Evolutionary conservation across 92 coral and sea anemone genomes (phyloP).

Genomic region (Muricea muricata): DNA sequence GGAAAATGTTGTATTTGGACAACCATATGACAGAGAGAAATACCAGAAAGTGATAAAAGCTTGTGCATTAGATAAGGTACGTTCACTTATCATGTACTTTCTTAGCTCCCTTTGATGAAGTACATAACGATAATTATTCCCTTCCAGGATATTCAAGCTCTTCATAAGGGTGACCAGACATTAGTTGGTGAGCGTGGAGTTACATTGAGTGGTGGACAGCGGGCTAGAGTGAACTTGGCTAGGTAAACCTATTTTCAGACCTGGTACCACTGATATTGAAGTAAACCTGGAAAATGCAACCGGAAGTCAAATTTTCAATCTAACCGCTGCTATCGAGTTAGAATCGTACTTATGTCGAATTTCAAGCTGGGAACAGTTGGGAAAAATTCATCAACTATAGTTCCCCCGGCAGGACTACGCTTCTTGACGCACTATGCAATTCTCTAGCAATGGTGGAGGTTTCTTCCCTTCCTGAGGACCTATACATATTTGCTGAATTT

Average conservation of each 20-base stretch:
- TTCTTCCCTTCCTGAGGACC: too few relatives aligned
- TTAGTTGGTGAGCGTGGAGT: slow-evolving; percentile 26
- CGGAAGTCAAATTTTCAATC: too few relatives aligned
- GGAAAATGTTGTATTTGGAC: slow-evolving; percentile 90
- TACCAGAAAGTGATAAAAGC: slow-evolving; percentile 74
- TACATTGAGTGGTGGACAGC: slow-evolving; percentile 23
- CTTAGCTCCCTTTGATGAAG: background rate
- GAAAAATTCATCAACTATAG: too few relatives aligned
- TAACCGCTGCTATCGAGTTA: too few relatives aligned
- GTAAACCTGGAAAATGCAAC: background rate
- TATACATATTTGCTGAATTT: too few relatives aligned
- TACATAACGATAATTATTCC: background rate
- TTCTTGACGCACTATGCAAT: too few relatives aligned
- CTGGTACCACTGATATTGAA: background rate
- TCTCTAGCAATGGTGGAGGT: too few relatives aligned
- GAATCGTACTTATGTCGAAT: too few relatives aligned
- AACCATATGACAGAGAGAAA: slow-evolving; percentile 71
- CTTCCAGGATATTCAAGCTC: slow-evolving; percentile 29
- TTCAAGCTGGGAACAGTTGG: too few relatives aligned
- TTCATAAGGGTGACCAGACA: slow-evolving; percentile 29
- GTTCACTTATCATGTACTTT: background rate
- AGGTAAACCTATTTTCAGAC: background rate
- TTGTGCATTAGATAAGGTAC: slow-evolving; percentile 91
- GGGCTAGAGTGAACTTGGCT: slow-evolving; percentile 19
- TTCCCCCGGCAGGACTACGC: too few relatives aligned